phyloP scores from a whole-genome alignment of 2,797 vertebrate genomes.

The Benthosema pterotum region DNA sequence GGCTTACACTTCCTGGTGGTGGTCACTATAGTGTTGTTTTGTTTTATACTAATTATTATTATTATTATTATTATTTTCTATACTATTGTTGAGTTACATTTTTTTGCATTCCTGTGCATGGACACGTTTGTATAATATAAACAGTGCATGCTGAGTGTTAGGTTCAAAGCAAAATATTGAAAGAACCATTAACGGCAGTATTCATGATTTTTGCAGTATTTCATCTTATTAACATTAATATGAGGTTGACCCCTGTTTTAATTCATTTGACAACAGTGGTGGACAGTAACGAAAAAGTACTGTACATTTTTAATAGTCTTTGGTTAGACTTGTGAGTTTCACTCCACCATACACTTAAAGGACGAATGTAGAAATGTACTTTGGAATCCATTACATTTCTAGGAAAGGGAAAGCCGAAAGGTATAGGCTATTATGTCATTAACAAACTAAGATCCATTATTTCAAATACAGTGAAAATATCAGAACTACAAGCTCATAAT shows the following conservation, averaged over 20 bases:
- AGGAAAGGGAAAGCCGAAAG: no score
- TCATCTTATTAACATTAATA: slow-evolving; percentile 14
- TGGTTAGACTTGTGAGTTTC: no score
- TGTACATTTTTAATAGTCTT: no score
- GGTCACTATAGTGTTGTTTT: slow-evolving; percentile 40
- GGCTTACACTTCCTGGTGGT: slow-evolving; percentile 35
- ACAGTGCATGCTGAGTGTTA: slow-evolving; percentile 19
- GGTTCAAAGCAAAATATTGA: slow-evolving; percentile 54
- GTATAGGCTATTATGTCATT: no score
- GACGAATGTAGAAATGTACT: no score
- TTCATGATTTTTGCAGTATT: slow-evolving; percentile 51
- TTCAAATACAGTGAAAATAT: no score
- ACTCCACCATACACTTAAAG: no score
- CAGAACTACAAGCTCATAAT: no score
- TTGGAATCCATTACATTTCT: no score
- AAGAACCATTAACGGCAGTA: slow-evolving; percentile 66
- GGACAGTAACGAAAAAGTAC: no score
- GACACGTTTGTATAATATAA: slow-evolving; percentile 50
- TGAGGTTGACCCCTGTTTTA: slow-evolving; percentile 23
- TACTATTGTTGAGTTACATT: slow-evolving; percentile 54
- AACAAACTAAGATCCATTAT: no score
- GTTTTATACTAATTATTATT: slow-evolving; percentile 26
- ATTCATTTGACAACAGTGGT: slow-evolving; percentile 31
- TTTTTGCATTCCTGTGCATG: slow-evolving; percentile 77
- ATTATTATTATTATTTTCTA: slow-evolving; percentile 37